These are phyloP conservation scores for Hirundo rustica DNA, from an alignment of 2,797 vertebrate species.

Conservation along the genomic window DNA sequence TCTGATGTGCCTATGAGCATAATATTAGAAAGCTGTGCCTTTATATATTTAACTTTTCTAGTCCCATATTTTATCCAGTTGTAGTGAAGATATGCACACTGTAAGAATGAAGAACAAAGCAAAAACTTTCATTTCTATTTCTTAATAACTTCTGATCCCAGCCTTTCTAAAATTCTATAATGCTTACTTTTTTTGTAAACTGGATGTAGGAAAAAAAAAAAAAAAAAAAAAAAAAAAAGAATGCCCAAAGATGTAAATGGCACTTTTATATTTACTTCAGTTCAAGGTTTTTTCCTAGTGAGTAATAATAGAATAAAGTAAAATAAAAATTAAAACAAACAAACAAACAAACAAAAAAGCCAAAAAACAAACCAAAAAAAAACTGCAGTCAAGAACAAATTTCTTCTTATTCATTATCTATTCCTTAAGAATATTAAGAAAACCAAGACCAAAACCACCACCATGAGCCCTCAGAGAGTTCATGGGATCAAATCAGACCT, in stretches of 20 bases:
- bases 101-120: neutral
- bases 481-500: neutral
- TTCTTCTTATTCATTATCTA: neutral
- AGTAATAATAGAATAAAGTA: neutral
- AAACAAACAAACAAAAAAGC: too few relatives aligned
- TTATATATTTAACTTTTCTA: neutral
- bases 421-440: neutral
- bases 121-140: neutral
- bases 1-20: neutral
- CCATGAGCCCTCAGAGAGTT: neutral
- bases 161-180: neutral
- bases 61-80: neutral
- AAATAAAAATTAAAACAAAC: neutral
- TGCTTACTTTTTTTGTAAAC: neutral
- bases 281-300: accelerated
- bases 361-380: too few relatives aligned
- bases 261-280: neutral
- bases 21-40: neutral
- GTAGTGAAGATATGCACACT: neutral
- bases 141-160: neutral
- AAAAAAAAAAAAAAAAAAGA: neutral
- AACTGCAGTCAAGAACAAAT: neutral
- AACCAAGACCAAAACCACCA: neutral
- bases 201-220: neutral
- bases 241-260: neutral